Conservation (phyloP, 1,140 invertebrate species). For the Whitmania pigra region DNA sequence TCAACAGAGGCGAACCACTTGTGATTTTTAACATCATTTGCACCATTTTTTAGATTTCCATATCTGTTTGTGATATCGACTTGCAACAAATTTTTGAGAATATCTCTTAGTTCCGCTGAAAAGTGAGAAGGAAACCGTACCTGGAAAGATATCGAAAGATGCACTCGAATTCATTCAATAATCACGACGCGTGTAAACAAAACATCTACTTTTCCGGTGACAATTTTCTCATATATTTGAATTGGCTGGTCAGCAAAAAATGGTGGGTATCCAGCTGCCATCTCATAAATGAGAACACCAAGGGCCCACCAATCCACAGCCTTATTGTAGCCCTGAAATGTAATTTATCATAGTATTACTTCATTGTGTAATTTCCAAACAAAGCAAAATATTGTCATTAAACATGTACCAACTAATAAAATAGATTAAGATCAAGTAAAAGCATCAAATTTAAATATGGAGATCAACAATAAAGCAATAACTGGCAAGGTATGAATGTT, state of each 20-base stretch:
- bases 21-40: slow-evolving; percentile 97
- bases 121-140: slow-evolving; percentile 61
- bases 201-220: slow-evolving; percentile 46
- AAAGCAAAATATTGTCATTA: too few species aligned
- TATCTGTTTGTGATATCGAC: slow-evolving; percentile 96
- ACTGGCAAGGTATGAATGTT: too few species aligned
- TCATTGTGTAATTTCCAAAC: not conserved
- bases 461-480: too few species aligned
- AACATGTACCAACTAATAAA: too few species aligned
- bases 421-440: too few species aligned
- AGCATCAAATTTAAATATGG: too few species aligned
- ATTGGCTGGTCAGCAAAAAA: slow-evolving; percentile 44
- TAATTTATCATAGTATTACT: not conserved
- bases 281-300: slow-evolving; percentile 61
- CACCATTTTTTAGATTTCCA: slow-evolving; percentile 94
- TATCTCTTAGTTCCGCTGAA: slow-evolving; percentile 76
- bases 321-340: slow-evolving; percentile 68
- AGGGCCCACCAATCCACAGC: slow-evolving; percentile 94
- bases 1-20: slow-evolving; percentile 97
- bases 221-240: slow-evolving; percentile 71
- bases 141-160: slow-evolving; percentile 33
- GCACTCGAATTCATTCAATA: slow-evolving; percentile 31
- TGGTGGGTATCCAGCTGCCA: slow-evolving; percentile 51
- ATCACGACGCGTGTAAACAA: not conserved
- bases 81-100: slow-evolving; percentile 88